Base-by-base conservation (phyloP, 2,113 vertebrate genomes). In the Rhodinocichla rosea region DNA sequence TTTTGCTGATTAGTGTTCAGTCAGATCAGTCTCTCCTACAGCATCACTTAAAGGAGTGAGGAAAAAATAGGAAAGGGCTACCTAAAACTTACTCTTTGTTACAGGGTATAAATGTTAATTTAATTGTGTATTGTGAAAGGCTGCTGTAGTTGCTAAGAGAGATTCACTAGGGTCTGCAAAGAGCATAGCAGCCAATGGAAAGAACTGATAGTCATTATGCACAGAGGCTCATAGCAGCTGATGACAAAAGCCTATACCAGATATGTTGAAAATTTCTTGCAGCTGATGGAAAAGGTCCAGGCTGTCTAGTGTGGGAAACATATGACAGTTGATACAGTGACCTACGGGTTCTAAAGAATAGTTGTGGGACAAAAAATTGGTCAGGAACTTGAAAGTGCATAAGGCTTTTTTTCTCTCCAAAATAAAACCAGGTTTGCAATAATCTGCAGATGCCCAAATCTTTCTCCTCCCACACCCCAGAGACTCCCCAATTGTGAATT, bases 341-440 rank as follows among this genome's bases (percentile, higher is more conserved):
- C 95, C 81, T 93, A 80, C 62, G 78, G 62, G 63, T 89, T 96
- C 88, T 92, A 65, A 95, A 86, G 73, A 89, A 95, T 71, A 91
- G 91, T 90, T 94, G 83, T 17, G 33, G 63, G 63, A 95, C 86
- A 83, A 94, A 92, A 95, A 90, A 77, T 89, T 83, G 93, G 39
- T 89, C 45, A 88, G 88, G 53, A 96, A 83, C 92, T 95, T 96
- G 59, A 92, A 95, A 95, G 79, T 92, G 68, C 79, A 65, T 86
- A 80, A 95, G 82, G 53, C 18, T 78, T 92, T 97, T 83, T 81
- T 96, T 94, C 92, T 95, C 74, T 67, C 80, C 83, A 95, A 97
- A 97, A 96, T 93, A 93, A 98, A 97, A 97, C 52, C 96, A 98
- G 88, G 71, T 96, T 92, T 97, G 80, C 60, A 94, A 75, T 83